Conservation (phyloP, 2,888 invertebrate genomes). For the Dastarcus helophoroides region DNA sequence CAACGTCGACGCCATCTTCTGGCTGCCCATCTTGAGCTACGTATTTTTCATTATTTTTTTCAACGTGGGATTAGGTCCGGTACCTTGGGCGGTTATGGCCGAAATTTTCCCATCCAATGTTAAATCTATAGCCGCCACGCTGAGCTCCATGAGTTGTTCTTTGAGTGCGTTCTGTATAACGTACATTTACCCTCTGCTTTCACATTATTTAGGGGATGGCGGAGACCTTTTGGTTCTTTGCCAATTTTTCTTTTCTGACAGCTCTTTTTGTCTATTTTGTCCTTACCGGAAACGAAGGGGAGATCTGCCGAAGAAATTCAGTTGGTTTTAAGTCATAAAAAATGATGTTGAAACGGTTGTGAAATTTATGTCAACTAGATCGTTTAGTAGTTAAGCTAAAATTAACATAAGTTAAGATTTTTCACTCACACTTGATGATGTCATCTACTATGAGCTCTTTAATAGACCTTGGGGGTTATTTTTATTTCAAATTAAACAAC, state of each 20-base stretch:
- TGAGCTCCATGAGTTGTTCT: constrained; percentile 15
- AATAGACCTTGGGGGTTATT: too few species aligned
- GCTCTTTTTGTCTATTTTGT: constrained; percentile 15
- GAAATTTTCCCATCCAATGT: constrained; percentile 71
- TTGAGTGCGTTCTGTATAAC: constrained; percentile 18
- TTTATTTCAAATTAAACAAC: too few species aligned
- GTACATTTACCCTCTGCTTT: constrained; percentile 16
- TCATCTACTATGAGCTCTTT: too few species aligned
- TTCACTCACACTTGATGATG: too few species aligned
- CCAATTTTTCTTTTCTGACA: constrained; percentile 9
- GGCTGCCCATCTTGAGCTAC: constrained; percentile 58
- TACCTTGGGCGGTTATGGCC: constrained; percentile 72
- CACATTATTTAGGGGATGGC: constrained; percentile 7
- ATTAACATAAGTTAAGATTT: too few species aligned
- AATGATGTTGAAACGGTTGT: too few species aligned
- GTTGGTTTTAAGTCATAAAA: too few species aligned
- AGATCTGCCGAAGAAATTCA: too few species aligned
- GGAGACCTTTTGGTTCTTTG: constrained; percentile 17
- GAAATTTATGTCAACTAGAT: too few species aligned
- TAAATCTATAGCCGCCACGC: constrained; percentile 48
- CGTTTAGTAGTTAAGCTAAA: too few species aligned
- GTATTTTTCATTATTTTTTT: constrained; percentile 62
- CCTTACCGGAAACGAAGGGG: constrained; percentile 18
- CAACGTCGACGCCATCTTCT: constrained; percentile 37
- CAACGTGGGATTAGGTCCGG: constrained; percentile 57